These are phyloP conservation scores for Zeugodacus cucurbitae DNA, from an alignment of 1,140 invertebrate species.

Conservation along the genomic window DNA sequence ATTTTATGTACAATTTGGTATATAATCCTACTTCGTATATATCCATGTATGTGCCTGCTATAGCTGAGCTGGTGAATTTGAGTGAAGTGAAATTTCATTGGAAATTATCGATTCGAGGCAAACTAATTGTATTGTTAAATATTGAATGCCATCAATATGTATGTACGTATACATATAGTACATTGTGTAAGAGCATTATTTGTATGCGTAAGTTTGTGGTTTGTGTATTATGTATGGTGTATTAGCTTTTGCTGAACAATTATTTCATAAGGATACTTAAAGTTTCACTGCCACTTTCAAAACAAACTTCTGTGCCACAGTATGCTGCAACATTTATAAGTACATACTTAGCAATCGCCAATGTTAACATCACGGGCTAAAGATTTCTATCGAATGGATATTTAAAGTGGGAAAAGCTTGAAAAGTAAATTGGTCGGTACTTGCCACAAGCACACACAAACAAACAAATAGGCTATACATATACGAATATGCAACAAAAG, in stretches of 20 bases:
- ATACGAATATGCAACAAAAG: background rate
- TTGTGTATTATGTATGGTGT: background rate
- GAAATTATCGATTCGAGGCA: background rate
- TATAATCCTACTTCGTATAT: too few relatives aligned
- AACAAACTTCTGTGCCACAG: background rate
- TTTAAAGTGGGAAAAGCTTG: background rate
- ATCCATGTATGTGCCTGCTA: too few relatives aligned
- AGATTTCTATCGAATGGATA: conserved; percentile 11
- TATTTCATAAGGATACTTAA: background rate
- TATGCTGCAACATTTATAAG: background rate
- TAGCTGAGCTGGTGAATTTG: too few relatives aligned
- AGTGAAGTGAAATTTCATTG: background rate
- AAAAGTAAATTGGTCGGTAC: conserved; percentile 11
- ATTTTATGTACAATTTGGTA: too few relatives aligned
- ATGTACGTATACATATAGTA: background rate
- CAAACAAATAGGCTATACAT: background rate
- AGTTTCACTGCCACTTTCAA: conserved; percentile 33
- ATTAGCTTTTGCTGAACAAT: background rate
- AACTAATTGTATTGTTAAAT: background rate
- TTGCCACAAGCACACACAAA: background rate
- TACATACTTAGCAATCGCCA: conserved; percentile 14
- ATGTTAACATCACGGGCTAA: background rate
- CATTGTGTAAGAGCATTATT: too few relatives aligned
- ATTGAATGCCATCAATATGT: background rate
- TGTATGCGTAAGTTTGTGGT: background rate